Evolutionary conservation across 2,888 invertebrate genomes (phyloP), one percentile per base, ranked within the genome.

Genomic region (Aquatica leii): DNA sequence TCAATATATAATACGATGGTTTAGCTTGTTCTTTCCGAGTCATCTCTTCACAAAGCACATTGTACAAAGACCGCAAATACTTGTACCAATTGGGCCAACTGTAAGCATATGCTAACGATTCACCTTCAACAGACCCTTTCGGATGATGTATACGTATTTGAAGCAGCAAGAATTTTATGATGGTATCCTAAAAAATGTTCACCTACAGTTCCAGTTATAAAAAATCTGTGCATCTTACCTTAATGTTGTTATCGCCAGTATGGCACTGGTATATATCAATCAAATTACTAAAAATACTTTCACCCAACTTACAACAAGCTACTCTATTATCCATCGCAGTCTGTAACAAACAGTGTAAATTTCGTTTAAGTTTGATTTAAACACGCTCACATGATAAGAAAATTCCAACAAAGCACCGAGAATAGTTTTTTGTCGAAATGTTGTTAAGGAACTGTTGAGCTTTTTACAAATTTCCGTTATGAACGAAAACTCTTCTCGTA

Each of bases 61-160:
- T 66, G 65, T 82, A 82, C 41, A 86, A 78, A 31, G 73, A 73
- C 53, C 75, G 74, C 9, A 85, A 69, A 40, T 80, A 78, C 17
- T 68, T 73, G 9, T 77, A 80, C 86, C 86, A 86, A 15, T 75
- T 73, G 1, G 71, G 68, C 80, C 81, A 81, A 61, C 82, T 73
- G 54, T 71, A 70, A 3, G 84, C 83, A 65, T 80, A 81, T 0
- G 82, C 80, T 12, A 76, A 74, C 15, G 77, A 70, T 18, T 80
- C 61, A 5, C 70, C 73, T 56, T 78, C 74, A 12, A 59, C 65
- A 1, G 74, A 78, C 17, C 86, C 84, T 56, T 79, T 76, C 0
- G 86, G 86, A 76, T 85, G 82, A 74, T 87, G 87, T 21, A 85
- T 74, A 66, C 80, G 76, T 11, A 86, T 69, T 76, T 86, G 84